Evolutionary conservation across 2,113 vertebrate species (phyloP), one percentile per base, ranked within the genome.

Genomic region (Pyrgilauda ruficollis): DNA sequence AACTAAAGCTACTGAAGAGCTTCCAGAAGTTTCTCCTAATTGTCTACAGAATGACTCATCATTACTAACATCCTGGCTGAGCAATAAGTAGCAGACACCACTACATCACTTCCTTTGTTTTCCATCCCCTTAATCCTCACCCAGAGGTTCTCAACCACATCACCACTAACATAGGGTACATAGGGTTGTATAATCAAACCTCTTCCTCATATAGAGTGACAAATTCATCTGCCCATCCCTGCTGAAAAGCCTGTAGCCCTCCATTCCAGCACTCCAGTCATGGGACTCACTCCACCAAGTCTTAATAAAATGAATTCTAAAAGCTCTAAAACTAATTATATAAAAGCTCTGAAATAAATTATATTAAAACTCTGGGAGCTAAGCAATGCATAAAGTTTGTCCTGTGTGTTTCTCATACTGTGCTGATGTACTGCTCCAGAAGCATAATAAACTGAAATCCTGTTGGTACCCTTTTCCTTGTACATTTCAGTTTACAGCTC

Each of bases 361-460:
- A 21, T 21, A 62, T 3, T 10, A 21, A 15, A 83, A 24, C 13
- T 49, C 46, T 70, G n/a, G 9, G 27, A 81, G 30, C 19, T 17
- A 53, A 68, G 6, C 13, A 77, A 39, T 0, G 0, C 7, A 23
- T 46, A 7, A 27, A 81, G 30, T 19, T 74, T 24, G 69, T 35
- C 21, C 33, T 61, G 10, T 37, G 31, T 74, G 19, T 30, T 62
- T 64, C 69, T 84, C 43, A 15, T 19, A 35, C 3, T 20, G 6
- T 6, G 3, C 2, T 44, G 16, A 15, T 16, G 4, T 7, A 41
- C 26, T 35, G 23, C 12, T 68, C 22, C 50, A 92, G 23, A 2
- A 74, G 9, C 30, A 61, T 20, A 16, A 10, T 24, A 56, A 74
- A 27, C 8, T 30, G 50, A 41, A 75, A 52, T 39, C 13, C 21